Conservation (phyloP, 1,140 invertebrate species). For the Hormaphis cornu region DNA sequence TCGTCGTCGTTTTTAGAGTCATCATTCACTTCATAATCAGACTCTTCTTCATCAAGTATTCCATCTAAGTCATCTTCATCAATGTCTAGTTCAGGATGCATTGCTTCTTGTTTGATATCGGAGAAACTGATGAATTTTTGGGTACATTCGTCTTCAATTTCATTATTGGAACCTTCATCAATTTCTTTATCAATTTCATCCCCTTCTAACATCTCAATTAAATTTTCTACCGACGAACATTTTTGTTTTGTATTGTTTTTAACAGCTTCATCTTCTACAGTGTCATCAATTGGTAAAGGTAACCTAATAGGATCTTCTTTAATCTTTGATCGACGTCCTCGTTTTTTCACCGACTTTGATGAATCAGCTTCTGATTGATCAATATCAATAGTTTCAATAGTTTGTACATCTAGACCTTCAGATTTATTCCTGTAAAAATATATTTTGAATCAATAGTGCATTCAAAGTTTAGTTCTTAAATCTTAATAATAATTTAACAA, state of each 20-base stretch:
- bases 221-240: constrained; percentile 36
- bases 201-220: constrained; percentile 32
- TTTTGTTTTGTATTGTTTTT: constrained; percentile 27
- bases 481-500: constrained; percentile 7
- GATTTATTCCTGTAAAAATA: constrained; percentile 20
- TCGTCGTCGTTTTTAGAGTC: constrained; percentile 29
- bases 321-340: background rate
- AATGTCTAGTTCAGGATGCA: constrained; percentile 34
- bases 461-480: background rate
- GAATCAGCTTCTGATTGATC: constrained; percentile 1
- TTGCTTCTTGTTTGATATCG: constrained; percentile 29
- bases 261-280: constrained; percentile 39
- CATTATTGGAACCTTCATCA: constrained; percentile 33
- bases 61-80: constrained; percentile 32
- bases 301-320: constrained; percentile 20
- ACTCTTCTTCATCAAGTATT: constrained; percentile 38
- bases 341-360: constrained; percentile 14
- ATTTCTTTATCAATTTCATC: constrained; percentile 25
- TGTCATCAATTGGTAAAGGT: constrained; percentile 34
- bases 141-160: constrained; percentile 35
- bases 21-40: constrained; percentile 38
- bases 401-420: constrained; percentile 8
- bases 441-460: background rate
- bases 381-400: constrained; percentile 13
- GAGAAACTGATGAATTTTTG: constrained; percentile 35